Conservation (phyloP, 2,797 vertebrate genomes). For the Mormyrops attenuatus region DNA sequence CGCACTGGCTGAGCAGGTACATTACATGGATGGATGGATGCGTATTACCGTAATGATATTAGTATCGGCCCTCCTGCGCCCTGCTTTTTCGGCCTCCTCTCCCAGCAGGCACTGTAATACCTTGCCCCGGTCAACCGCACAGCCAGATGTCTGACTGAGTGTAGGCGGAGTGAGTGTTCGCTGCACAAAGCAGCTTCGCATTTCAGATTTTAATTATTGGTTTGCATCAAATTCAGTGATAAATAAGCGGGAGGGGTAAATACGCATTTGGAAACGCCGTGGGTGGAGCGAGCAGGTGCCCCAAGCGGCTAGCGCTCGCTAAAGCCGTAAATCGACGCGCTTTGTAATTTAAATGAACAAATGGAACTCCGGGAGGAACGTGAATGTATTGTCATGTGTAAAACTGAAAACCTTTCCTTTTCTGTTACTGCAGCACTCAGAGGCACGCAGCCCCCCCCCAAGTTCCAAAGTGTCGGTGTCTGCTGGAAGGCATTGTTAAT, state of each 20-base stretch:
- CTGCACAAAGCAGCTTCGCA: neutral
- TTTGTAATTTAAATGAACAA: constrained; percentile 28
- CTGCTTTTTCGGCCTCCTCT: constrained; percentile 19
- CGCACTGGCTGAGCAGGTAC: neutral
- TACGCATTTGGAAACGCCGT: constrained; percentile 23
- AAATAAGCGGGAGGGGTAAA: constrained; percentile 26
- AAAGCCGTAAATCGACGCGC: constrained; percentile 24
- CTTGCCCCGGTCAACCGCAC: neutral
- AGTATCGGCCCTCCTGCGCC: constrained; percentile 40
- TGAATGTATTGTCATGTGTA: neutral
- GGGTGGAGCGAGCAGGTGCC: constrained; percentile 16
- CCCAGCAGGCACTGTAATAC: neutral
- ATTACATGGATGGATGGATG: neutral
- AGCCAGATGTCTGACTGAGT: constrained; percentile 1
- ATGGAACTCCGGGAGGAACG: constrained; percentile 14
- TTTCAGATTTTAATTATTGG: constrained; percentile 28
- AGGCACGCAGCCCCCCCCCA: constrained; percentile 19
- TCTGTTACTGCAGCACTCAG: neutral
- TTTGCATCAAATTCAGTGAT: constrained; percentile 16
- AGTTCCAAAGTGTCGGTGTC: neutral
- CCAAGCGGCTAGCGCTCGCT: constrained; percentile 9
- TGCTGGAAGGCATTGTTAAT: neutral
- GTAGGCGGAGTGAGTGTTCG: neutral
- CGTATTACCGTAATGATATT: neutral
- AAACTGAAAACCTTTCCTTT: neutral